Evolutionary conservation across 2,888 invertebrate species (phyloP).

Genomic region (Zootermopsis nevadensis): DNA sequence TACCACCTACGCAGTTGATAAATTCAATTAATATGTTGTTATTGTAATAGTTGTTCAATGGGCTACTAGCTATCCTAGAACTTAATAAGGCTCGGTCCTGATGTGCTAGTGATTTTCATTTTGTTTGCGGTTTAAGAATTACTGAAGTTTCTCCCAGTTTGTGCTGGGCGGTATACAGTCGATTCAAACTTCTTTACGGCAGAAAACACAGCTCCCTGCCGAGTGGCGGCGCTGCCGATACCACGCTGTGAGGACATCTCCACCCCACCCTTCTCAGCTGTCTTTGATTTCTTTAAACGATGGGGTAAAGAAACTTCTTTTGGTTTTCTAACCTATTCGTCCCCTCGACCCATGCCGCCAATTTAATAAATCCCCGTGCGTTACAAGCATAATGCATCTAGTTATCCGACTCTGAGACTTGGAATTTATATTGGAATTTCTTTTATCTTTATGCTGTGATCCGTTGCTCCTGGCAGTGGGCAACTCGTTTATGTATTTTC

Average conservation of each 20-base stretch:
- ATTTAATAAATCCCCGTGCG: conserved; percentile 13
- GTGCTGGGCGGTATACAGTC: neutral
- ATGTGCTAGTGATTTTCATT: neutral
- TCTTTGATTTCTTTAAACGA: conserved; percentile 2
- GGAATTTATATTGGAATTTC: neutral
- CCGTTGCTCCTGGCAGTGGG: neutral
- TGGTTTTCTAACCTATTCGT: neutral
- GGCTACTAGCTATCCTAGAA: too few relatives aligned
- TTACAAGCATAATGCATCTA: neutral
- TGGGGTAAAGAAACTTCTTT: conserved; percentile 22
- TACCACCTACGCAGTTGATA: too few relatives aligned
- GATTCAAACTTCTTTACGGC: conserved; percentile 12
- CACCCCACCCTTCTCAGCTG: neutral
- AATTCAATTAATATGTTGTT: too few relatives aligned
- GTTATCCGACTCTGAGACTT: neutral
- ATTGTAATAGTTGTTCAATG: too few relatives aligned
- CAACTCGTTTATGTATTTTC: too few relatives aligned
- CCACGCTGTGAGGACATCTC: conserved; percentile 13
- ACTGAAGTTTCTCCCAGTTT: neutral
- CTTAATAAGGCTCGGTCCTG: neutral
- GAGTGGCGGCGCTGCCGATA: neutral
- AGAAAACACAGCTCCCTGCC: neutral
- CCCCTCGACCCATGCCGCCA: neutral
- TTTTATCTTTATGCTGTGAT: neutral
- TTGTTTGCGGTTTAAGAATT: neutral